Base-by-base conservation (phyloP, 2,888 invertebrate genomes). In the Endomychus coccineus region DNA sequence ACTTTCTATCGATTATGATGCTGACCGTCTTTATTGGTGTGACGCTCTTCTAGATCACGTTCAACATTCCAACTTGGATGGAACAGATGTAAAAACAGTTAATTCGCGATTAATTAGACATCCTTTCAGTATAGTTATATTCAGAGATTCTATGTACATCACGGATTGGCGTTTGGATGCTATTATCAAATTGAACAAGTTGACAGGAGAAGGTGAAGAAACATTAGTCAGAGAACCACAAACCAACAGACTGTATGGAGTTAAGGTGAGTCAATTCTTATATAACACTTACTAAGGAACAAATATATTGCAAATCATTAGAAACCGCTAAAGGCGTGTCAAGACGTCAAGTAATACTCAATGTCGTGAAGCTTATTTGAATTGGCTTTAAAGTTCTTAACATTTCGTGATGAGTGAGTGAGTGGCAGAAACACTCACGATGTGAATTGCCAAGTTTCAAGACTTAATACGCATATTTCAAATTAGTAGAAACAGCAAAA, bases 161-260 rank as follows among this genome's bases (percentile, higher is more conserved):
- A 94, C 96, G 0, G 96, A 98, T 63, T 97, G 97, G 92, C 73
- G 96, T 29, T 66, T 95, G 28, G 95, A 96, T 61, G 92, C 95
- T 0, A 94, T 97, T 34, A 83, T 95, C 7, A 74, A 89, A 13
- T 69, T 96, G 45, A 81, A 92, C 58, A 96, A 96, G 62, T 68
- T 83, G 25, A 88, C 84, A 1, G 95, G 95, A 0, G 85, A 84
- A 32, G 80, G 84, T 49, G 91, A 92, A 56, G 82, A 85, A 47
- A 81, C 88, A 36, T 75, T 92, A 61, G 85, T 90, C 0, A 71
- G 86, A 13, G 91, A 92, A 55, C 90, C 90, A 2, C 88, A 89
- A 50, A 88, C 88, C 0, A 91, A 92, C 63, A 72, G 92, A 27
- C 66, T 94, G 1, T 94, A 92, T 57, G 92, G 92, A 2, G 91